Conservation (phyloP, 2,113 vertebrate genomes). For the Eolophus roseicapilla region DNA sequence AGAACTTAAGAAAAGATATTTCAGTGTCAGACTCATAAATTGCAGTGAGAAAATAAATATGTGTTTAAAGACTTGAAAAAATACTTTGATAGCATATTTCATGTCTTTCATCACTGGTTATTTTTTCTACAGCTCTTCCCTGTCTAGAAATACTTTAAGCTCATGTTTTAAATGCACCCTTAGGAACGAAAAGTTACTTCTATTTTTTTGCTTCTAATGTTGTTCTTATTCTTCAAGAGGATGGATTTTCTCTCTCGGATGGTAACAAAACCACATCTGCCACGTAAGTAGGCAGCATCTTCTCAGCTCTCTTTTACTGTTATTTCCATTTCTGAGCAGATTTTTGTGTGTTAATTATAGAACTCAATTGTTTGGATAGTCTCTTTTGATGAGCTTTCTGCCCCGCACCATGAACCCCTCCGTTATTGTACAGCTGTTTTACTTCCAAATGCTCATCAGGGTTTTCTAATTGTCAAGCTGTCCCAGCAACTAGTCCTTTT, state of each 20-base stretch:
- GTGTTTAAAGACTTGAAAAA: background rate
- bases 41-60: background rate
- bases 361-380: slow-evolving; percentile 71
- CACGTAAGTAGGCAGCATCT: slow-evolving; percentile 41
- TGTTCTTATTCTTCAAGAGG: slow-evolving; percentile 18
- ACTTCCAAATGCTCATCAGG: slow-evolving; percentile 47
- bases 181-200: slow-evolving; percentile 39
- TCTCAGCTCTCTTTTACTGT: slow-evolving; percentile 53
- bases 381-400: slow-evolving; percentile 69
- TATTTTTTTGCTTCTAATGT: slow-evolving; percentile 2
- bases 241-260: slow-evolving; percentile 10
- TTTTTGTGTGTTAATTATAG: slow-evolving; percentile 82
- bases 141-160: slow-evolving; percentile 22
- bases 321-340: slow-evolving; percentile 67
- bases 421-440: slow-evolving; percentile 56
- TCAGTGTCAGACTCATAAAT: background rate
- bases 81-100: background rate
- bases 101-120: background rate
- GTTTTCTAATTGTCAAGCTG: slow-evolving; percentile 58
- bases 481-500: slow-evolving; percentile 42
- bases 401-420: slow-evolving; percentile 43
- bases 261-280: slow-evolving; percentile 62
- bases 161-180: background rate
- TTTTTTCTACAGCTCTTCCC: background rate
- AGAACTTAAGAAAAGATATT: background rate